These are phyloP conservation scores for Prunella himalayana DNA, from an alignment of 2,113 vertebrate species.

Conservation along the genomic window DNA sequence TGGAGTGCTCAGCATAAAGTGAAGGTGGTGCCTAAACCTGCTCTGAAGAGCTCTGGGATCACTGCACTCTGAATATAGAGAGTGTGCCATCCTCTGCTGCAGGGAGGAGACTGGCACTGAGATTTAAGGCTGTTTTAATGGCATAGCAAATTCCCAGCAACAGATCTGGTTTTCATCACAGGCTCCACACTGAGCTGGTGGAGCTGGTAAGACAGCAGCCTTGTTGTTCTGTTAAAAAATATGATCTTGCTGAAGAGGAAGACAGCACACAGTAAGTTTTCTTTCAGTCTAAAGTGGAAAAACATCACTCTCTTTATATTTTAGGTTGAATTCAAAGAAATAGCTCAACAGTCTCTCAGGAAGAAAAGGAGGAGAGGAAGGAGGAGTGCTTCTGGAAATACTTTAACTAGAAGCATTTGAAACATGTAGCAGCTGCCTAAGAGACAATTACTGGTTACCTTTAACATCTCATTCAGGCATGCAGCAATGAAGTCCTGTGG, in stretches of 20 bases:
- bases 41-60: slow-evolving; percentile 26
- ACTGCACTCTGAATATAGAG: background rate
- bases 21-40: slow-evolving; percentile 15
- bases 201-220: background rate
- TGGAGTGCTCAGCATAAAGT: slow-evolving; percentile 38
- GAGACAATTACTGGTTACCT: background rate
- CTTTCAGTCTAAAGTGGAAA: background rate
- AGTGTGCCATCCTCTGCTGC: background rate
- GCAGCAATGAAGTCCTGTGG: slow-evolving; percentile 1
- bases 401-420: background rate
- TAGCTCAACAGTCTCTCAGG: background rate
- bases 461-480: slow-evolving; percentile 19
- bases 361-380: background rate
- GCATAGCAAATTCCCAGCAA: background rate
- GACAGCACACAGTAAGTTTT: background rate
- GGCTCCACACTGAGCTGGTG: background rate
- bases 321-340: background rate
- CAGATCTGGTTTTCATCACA: background rate
- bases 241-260: background rate
- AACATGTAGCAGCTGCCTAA: background rate
- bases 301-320: background rate
- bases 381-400: background rate
- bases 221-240: background rate
- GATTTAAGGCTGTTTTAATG: background rate
- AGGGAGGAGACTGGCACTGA: background rate